Evolutionary conservation across 2,797 vertebrate genomes (phyloP), one percentile per base, ranked within the genome.

Genomic region (Sardinella longiceps): DNA sequence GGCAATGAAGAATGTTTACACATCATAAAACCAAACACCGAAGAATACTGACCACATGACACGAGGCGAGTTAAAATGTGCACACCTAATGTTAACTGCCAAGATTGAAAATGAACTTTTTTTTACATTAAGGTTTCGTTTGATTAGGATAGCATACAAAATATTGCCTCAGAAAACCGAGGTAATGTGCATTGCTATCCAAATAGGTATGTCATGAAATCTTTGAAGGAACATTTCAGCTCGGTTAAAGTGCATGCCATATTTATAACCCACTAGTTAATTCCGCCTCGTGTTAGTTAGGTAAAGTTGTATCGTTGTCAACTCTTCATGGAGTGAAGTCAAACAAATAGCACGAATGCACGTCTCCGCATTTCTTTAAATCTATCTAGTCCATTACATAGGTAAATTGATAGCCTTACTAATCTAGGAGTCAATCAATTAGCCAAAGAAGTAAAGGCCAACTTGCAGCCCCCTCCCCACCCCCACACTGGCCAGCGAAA

Each of bases 371-470:
- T 23, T 77, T 77, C 70, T 43, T 77, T 18, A 1, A 77, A 39
- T 7, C 18, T 20, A 15, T 18, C 70, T 77, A 77, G 18, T 18
- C 37, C 18, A 18, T 37, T 43, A 43, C 37, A 77, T 39, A 77
- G 70, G 33, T 77, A 77, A 77, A 77, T 77, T 77, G 70, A 43
- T 77, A 77, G 70, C 18, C 70, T 77, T 9, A 77, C 39, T 77
- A 77, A 77, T 43, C 70, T 77, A 77, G 37, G 70, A 77, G 33
- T 43, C 70, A 77, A 77, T 77, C 70, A 77, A 77, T 77, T 77
- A 77, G 33, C 33, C 37, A 77, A 39, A 77, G 70, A 77, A 39
- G 70, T 43, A 77, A 77, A 77, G 70, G 70, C 70, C 70, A 77
- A 77, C 70, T 77, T 23, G 70, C 33, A 20, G 70, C 37, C 70